Percentiles rank a stretch among this genome's conserved stretches.
phyloP scores from a whole-genome alignment of 2,888 invertebrate species.

The Pantelozetes paolii region DNA sequence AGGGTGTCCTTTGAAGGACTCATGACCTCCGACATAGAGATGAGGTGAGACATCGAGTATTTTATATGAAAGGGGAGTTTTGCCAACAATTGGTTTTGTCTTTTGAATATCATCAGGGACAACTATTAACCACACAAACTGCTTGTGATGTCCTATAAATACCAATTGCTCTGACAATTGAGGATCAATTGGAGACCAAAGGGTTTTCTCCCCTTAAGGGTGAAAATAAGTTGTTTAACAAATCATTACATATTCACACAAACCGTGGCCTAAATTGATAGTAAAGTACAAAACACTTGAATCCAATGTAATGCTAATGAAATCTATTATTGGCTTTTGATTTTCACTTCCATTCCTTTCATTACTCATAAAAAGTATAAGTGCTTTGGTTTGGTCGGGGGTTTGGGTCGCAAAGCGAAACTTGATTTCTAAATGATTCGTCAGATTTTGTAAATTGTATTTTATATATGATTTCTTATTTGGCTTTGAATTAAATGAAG shows the following conservation, averaged over 20 bases:
- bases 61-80: slow-evolving; percentile 10
- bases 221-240: too few species aligned
- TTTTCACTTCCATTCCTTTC: background rate
- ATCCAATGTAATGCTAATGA: slow-evolving; percentile 32
- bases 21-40: slow-evolving; percentile 46
- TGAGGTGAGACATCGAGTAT: slow-evolving; percentile 45
- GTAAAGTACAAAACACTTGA: background rate
- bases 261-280: slow-evolving; percentile 40
- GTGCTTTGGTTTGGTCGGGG: slow-evolving; percentile 26
- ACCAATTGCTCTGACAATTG: slow-evolving; percentile 39
- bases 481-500: background rate
- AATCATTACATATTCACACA: background rate
- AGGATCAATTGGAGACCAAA: slow-evolving; percentile 7
- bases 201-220: slow-evolving; percentile 9
- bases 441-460: slow-evolving; percentile 28
- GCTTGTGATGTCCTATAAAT: slow-evolving; percentile 36
- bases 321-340: slow-evolving; percentile 21
- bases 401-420: slow-evolving; percentile 38
- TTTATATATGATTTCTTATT: slow-evolving; percentile 15
- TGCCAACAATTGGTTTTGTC: background rate
- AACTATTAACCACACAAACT: slow-evolving; percentile 38
- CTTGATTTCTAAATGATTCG: slow-evolving; percentile 38
- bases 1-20: slow-evolving; percentile 43
- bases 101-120: slow-evolving; percentile 10
- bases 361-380: slow-evolving; percentile 38